Evolutionary conservation across 64 coral and sea anemone genomes (phyloP), one percentile per base, ranked within the genome.

Genomic region (Pocillopora damicornis): DNA sequence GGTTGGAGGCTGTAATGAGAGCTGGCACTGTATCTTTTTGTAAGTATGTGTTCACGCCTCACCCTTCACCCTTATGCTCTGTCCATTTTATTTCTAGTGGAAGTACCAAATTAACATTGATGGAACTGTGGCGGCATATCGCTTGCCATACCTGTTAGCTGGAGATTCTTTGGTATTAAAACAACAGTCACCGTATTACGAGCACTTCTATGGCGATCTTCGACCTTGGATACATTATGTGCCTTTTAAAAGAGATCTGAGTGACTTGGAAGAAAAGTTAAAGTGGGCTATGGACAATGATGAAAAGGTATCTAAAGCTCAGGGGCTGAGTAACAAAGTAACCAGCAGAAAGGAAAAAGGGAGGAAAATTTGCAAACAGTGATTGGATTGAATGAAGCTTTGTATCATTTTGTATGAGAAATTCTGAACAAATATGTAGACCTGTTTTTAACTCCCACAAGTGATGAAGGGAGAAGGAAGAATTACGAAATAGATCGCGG

Each of bases 41-140:
- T 22, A 67, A 7, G 64, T 20, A 22, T 7, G 0, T 1, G 16
- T 13, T 68, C 71, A 30, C 5, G 45, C 15, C 37, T 72, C 16
- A 20, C 13, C 73, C 18, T 89, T 57, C 60, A 0, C 17, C 20
- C 25, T 30, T 30, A 45, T 69, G 9, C 60, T 34, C 59, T 35
- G n/a, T 38, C 13, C 45, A 76, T 82, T 22, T 81, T 5, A 77
- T 89, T 66, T 63, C 15, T 63, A 98, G 92, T 98, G 88, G 86
- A 99, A 95, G 79, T 99, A 95, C 65, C 96, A 99, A 66, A 83
- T 99, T 17, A 99, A 92, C 63, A 95, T 99, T 51, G 96, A 99
- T 71, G 96, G 96, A n/a, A 99, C 96, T 35, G 96, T 99, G 59
- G 96, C 96, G 2, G 96, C 96, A 1, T 99, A 99, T 61, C 87